Evolutionary conservation across 2,113 vertebrate genomes (phyloP), one percentile per base, ranked within the genome.

Genomic region (Misgurnus mizolepis): DNA sequence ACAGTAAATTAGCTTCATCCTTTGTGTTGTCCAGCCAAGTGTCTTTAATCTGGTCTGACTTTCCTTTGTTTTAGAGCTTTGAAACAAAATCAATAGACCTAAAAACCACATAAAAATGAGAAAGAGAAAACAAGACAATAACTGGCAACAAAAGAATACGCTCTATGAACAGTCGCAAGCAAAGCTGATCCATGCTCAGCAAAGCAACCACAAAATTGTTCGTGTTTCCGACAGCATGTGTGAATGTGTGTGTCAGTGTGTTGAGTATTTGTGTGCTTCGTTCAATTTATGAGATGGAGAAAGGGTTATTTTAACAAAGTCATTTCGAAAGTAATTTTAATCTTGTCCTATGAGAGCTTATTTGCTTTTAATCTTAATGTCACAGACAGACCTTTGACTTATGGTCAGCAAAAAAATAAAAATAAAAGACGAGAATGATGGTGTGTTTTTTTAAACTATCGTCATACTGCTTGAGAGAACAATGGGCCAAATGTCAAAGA

Each of bases 71-170:
- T 76, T 34, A 82, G 47, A 77, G 67, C 70, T 68, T 61, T 43
- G 40, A 70, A 68, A 62, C 73, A 18, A 39, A 45, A 9, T 27
- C 53, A 72, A 41, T 27, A 18, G 56, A 76, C 40, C 18, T 27
- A 15, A 55, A 69, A 76, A 12, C n/a, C 17, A 55, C 11, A 71
- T 11, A 62, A 62, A 67, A 71, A 22, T 62, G 43, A 39, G 18
- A 17, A 79, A 79, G 27, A 40, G 56, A 9, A 62, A 70, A 17
- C 22, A 1, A 22, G 47, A 72, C 34, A 64, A 53, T 65, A 72
- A 64, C 60, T 53, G 17, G 68, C 55, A 72, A 72, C 78, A 65
- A 49, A 82, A 67, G 80, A 62, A 77, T 77, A 67, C 22, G 27
- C 56, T 64, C 5, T 68, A 56, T 58, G 43, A 76, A 64, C 45